phyloP scores from a whole-genome alignment of 2,113 vertebrate genomes.

The Rhynchopsitta pachyrhyncha region DNA sequence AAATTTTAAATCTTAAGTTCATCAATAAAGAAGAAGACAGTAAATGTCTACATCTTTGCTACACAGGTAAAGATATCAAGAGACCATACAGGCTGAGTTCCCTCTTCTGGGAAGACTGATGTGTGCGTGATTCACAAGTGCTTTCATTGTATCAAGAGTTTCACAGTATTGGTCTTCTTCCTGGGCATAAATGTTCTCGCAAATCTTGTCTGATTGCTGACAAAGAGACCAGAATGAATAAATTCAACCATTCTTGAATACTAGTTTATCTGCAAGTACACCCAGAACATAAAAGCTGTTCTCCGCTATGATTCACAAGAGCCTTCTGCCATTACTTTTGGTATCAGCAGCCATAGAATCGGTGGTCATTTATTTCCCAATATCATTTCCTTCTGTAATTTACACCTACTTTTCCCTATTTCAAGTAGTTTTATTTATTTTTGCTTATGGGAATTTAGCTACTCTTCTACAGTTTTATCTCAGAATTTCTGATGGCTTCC shows the following conservation, averaged over 20 bases:
- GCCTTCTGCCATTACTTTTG: slow-evolving; percentile 2
- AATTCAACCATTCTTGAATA: neutral
- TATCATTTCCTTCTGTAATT: neutral
- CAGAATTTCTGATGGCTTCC: neutral
- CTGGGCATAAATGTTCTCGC: neutral
- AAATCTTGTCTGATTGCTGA: neutral
- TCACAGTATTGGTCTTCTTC: neutral
- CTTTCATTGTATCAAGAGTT: neutral
- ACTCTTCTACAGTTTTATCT: neutral
- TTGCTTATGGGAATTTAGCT: neutral
- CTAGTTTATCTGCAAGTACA: neutral
- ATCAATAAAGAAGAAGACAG: neutral
- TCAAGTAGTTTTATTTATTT: neutral
- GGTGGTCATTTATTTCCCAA: neutral
- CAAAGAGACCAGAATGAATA: neutral
- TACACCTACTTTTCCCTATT: neutral
- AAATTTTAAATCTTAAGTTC: neutral
- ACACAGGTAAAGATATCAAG: neutral
- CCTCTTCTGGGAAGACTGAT: neutral
- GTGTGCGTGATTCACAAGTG: accelerated
- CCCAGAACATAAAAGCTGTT: slow-evolving; percentile 10
- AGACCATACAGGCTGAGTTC: neutral
- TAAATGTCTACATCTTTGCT: neutral
- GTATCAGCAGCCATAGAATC: neutral
- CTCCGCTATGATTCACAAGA: neutral